phyloP scores from a whole-genome alignment of 2,888 invertebrate genomes.

The Himalopsyche anomala region DNA sequence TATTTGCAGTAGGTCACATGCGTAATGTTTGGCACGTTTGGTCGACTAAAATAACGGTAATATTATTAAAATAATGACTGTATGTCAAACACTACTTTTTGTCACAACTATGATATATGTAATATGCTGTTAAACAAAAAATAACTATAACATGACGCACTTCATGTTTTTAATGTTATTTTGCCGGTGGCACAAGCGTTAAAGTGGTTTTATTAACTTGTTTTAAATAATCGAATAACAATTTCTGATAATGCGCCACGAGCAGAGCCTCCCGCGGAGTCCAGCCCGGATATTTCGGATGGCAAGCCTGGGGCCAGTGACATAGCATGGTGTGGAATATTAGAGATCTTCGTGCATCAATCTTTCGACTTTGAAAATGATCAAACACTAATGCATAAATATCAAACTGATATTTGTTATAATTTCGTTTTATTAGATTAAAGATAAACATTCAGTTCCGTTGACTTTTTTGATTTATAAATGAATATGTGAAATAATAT shows the following conservation, averaged over 20 bases:
- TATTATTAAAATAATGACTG: too few relatives aligned
- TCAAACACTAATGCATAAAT: not conserved
- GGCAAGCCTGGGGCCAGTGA: not conserved
- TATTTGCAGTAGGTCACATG: too few relatives aligned
- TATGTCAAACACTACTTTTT: too few relatives aligned
- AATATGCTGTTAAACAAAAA: too few relatives aligned
- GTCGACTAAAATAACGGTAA: too few relatives aligned
- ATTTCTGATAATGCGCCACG: constrained; percentile 17
- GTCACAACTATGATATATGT: too few relatives aligned
- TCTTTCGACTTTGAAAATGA: not conserved
- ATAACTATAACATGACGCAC: not conserved
- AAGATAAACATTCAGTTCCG: too few relatives aligned
- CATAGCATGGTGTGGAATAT: not conserved
- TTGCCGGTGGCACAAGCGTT: not conserved
- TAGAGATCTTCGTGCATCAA: not conserved
- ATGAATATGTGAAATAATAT: too few relatives aligned
- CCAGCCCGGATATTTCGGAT: not conserved
- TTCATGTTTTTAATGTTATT: not conserved
- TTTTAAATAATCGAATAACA: constrained; percentile 27
- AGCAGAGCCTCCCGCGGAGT: not conserved
- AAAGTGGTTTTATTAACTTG: constrained; percentile 27
- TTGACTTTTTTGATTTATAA: too few relatives aligned
- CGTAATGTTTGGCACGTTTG: too few relatives aligned
- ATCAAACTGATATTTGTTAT: not conserved
- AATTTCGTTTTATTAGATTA: too few relatives aligned